Conservation (phyloP, 2,888 invertebrate genomes). For the Atethmia centrago region DNA sequence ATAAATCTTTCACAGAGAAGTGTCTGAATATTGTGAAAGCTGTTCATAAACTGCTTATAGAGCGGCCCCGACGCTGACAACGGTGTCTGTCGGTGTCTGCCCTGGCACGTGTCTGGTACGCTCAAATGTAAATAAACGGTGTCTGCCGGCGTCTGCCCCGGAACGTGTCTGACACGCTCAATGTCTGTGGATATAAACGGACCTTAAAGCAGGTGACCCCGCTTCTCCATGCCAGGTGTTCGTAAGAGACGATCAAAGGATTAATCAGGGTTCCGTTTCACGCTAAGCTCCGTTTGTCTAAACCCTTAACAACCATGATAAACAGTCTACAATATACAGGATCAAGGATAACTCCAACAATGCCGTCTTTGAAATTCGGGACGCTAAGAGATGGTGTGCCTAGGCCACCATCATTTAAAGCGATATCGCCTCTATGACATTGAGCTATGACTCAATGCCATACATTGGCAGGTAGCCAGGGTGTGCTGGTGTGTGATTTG, state of each 20-base stretch:
- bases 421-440: constrained; percentile 3
- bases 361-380: constrained; percentile 9
- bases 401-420: constrained; percentile 8
- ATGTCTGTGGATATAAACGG: too few species aligned
- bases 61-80: too few species aligned
- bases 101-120: too few species aligned
- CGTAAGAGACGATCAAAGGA: neutral
- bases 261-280: constrained; percentile 3
- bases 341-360: constrained; percentile 9
- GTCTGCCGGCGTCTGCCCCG: too few species aligned
- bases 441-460: too few species aligned
- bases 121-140: too few species aligned
- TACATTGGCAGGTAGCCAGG: constrained; percentile 20
- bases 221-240: neutral
- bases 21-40: too few species aligned
- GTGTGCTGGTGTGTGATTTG: neutral
- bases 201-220: neutral
- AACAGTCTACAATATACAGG: neutral
- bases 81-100: too few species aligned
- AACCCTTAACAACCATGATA: constrained; percentile 9
- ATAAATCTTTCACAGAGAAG: too few species aligned
- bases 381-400: constrained; percentile 5
- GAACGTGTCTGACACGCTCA: too few species aligned
- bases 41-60: too few species aligned
- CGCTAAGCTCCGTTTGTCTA: constrained; percentile 12